These are phyloP conservation scores for Macrobrachium nipponense DNA, from an alignment of 1,140 invertebrate species.

Conservation along the genomic window DNA sequence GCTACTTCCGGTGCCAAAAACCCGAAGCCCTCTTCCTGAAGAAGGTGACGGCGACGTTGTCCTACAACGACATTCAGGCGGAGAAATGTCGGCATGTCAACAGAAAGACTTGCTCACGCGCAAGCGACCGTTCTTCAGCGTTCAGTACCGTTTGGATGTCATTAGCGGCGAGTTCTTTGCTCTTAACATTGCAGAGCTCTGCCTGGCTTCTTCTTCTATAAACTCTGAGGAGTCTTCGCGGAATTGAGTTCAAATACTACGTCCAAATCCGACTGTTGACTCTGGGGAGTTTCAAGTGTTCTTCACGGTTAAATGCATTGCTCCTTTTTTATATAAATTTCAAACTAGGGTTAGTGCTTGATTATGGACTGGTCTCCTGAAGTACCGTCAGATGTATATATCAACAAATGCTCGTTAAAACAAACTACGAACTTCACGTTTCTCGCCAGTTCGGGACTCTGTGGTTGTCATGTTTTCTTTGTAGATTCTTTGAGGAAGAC, in stretches of 20 bases:
- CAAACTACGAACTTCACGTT: no score
- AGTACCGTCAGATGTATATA: not conserved
- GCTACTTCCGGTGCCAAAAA: slow-evolving; percentile 33
- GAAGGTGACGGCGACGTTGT: slow-evolving; percentile 49
- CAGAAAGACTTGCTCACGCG: slow-evolving; percentile 6
- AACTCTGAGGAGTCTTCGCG: not conserved
- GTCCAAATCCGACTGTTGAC: not conserved
- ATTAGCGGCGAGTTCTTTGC: not conserved
- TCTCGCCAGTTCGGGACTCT: no score
- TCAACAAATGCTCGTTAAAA: no score
- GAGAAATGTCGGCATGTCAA: slow-evolving; percentile 40
- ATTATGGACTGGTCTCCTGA: no score
- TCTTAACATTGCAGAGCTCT: not conserved
- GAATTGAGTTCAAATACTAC: not conserved
- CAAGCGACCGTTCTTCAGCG: not conserved
- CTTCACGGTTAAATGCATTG: not conserved
- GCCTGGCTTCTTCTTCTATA: not conserved
- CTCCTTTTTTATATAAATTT: not conserved
- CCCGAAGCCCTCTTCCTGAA: slow-evolving; percentile 40
- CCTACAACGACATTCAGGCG: slow-evolving; percentile 44
- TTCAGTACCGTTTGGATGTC: not conserved
- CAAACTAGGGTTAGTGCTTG: not conserved
- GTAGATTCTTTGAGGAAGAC: no score
- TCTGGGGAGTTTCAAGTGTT: no score
- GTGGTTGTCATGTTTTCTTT: no score